phyloP scores from a whole-genome alignment of 2,888 invertebrate genomes.

The Strigamia transsilvanica region DNA sequence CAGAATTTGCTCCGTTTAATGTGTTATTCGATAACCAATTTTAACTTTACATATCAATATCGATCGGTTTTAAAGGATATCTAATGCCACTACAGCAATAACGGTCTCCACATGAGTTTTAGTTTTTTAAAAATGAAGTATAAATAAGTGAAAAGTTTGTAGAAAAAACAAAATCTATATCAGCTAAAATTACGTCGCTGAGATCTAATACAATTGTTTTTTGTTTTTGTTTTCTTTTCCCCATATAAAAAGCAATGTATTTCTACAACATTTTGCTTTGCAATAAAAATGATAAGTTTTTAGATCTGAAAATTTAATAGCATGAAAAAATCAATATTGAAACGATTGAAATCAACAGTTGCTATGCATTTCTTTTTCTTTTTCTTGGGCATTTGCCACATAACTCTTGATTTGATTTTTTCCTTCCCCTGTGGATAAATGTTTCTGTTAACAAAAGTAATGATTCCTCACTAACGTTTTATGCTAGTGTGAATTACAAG shows the following conservation, averaged over 20 bases:
- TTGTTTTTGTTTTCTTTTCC: too few species aligned
- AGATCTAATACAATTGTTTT: constrained; percentile 11
- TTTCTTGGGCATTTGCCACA: background rate
- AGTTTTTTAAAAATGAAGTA: constrained; percentile 9
- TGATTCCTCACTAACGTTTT: background rate
- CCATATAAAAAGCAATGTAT: background rate
- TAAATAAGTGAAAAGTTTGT: constrained; percentile 33
- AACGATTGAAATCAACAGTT: constrained; percentile 7
- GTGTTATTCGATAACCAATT: constrained; percentile 4
- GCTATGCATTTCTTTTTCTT: background rate
- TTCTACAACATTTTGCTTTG: background rate
- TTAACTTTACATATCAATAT: background rate
- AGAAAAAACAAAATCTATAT: background rate
- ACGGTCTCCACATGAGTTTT: background rate
- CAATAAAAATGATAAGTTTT: constrained; percentile 3
- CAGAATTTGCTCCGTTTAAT: background rate
- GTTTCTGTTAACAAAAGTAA: background rate
- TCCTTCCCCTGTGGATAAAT: background rate
- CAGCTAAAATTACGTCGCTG: background rate
- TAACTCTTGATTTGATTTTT: background rate
- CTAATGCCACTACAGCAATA: constrained; percentile 11
- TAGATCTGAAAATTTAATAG: background rate
- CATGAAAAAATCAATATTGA: background rate
- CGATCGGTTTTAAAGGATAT: constrained; percentile 12
- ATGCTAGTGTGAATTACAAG: background rate